Conservation (phyloP, 2,113 vertebrate genomes). For the Prinia subflava region DNA sequence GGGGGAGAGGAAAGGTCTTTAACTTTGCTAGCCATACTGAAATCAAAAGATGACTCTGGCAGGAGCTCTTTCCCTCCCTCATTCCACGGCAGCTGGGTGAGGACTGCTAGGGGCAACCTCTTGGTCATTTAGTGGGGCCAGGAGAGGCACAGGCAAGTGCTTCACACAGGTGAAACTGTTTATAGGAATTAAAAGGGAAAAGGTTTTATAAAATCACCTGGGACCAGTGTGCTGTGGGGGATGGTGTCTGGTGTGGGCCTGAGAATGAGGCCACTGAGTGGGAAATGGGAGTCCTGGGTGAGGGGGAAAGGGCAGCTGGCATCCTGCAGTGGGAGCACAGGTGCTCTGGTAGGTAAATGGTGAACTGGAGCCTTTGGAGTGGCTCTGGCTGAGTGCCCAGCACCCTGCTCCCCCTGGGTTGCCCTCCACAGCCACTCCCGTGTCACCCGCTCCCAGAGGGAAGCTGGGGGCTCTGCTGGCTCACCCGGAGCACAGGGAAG, state of each 20-base stretch:
- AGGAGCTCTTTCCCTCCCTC: not conserved
- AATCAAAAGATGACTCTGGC: not conserved
- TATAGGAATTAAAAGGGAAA: not conserved
- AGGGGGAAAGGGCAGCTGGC: not conserved
- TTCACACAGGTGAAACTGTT: not conserved
- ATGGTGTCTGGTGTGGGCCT: rapidly evolving
- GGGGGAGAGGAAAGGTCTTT: not conserved
- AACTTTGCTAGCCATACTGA: not conserved
- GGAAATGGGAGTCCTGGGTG: not conserved
- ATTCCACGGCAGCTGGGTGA: rapidly evolving
- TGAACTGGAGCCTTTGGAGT: not conserved
- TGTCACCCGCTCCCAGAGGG: rapidly evolving
- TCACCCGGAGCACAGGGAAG: not conserved
- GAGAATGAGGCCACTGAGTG: rapidly evolving
- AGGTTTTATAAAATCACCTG: not conserved
- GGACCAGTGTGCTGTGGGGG: not conserved
- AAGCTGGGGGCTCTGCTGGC: not conserved
- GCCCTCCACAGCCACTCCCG: rapidly evolving
- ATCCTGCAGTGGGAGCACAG: rapidly evolving
- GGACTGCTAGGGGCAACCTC: not conserved
- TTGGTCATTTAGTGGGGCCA: not conserved
- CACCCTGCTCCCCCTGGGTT: rapidly evolving
- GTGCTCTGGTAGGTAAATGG: rapidly evolving
- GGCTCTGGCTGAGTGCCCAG: rapidly evolving
- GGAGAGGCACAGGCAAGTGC: not conserved